A percentile compares a stretch with the other conserved stretches of the same genome.
phyloP scores from a whole-genome alignment of 2,797 vertebrate species.

The Rhinoraja longicauda region DNA sequence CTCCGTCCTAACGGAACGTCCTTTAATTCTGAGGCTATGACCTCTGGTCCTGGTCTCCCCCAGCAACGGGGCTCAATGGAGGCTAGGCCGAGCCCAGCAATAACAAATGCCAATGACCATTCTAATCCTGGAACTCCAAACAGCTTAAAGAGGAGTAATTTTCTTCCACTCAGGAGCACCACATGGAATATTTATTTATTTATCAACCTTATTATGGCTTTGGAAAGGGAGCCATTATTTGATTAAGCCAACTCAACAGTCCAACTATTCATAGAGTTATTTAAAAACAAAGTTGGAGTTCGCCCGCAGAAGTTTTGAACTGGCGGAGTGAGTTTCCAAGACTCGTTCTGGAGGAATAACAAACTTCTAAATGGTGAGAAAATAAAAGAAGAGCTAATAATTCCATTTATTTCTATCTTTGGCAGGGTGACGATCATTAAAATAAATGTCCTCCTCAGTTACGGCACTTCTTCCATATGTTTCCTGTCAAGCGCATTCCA shows the following conservation, averaged over 20 bases:
- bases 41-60: too few species aligned
- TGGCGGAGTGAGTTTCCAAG: too few species aligned
- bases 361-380: not conserved
- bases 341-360: not conserved
- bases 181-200: slow-evolving; percentile 25
- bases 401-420: slow-evolving; percentile 18
- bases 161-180: not conserved
- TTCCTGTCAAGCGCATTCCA: slow-evolving; percentile 19
- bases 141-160: not conserved
- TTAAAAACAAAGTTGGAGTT: not conserved
- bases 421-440: slow-evolving; percentile 12
- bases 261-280: slow-evolving; percentile 14
- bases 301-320: too few species aligned
- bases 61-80: not conserved
- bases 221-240: not conserved
- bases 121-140: not conserved
- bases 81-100: too few species aligned
- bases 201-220: not conserved
- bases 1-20: too few species aligned
- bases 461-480: slow-evolving; percentile 28
- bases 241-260: not conserved
- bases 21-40: too few species aligned
- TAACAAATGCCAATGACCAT: not conserved
- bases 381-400: slow-evolving; percentile 4
- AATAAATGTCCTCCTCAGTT: slow-evolving; percentile 19